Percentiles rank a stretch among this genome's conserved stretches.
Conservation (phyloP, 2,113 vertebrate genomes). For the Butorides virescens region DNA sequence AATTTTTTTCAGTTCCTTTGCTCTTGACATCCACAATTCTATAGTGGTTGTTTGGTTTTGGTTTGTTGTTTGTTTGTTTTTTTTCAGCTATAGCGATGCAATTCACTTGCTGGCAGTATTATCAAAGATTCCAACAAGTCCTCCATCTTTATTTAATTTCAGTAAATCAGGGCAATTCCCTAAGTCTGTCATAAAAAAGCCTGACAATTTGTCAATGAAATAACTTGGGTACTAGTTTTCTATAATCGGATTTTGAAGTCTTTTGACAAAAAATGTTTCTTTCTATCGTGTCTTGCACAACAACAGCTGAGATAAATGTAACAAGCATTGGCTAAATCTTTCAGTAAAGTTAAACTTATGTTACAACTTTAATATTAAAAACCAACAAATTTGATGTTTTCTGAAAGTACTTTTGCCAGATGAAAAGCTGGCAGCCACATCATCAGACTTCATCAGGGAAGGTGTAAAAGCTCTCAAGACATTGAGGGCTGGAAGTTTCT, state of each 20-base stretch:
- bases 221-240: background rate
- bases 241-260: background rate
- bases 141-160: background rate
- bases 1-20: background rate
- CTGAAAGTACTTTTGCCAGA: background rate
- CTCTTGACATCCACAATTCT: background rate
- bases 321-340: background rate
- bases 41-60: background rate
- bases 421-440: background rate
- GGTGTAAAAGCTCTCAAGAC: background rate
- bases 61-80: no score
- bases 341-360: background rate
- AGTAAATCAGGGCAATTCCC: background rate
- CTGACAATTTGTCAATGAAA: background rate
- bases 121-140: background rate
- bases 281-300: background rate
- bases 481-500: background rate
- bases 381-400: background rate
- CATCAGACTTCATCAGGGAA: background rate
- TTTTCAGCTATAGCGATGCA: background rate
- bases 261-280: background rate
- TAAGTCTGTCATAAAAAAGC: background rate
- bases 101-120: background rate
- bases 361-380: background rate
- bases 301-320: background rate